Evolutionary conservation across 2,797 vertebrate genomes (phyloP).

Genomic region (Falco biarmicus): DNA sequence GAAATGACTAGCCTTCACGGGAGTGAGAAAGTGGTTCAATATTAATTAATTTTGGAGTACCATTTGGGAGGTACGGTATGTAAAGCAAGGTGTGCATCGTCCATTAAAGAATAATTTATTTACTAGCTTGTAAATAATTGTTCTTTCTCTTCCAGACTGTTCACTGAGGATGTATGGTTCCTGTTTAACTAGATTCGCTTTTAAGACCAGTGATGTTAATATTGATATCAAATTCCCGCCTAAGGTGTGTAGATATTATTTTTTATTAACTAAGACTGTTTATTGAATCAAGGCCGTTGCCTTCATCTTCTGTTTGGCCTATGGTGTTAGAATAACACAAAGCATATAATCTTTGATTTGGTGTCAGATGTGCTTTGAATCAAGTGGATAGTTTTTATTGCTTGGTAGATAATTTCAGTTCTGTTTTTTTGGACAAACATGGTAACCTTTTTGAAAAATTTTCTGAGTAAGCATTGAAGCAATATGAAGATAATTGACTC

Average conservation of each 20-base stretch:
- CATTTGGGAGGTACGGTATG: background rate
- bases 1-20: background rate
- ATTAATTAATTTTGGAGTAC: background rate
- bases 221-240: constrained; percentile 92
- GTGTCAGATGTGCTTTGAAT: background rate
- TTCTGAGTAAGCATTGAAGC: background rate
- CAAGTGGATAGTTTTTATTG: background rate
- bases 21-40: background rate
- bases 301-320: background rate
- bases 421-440: background rate
- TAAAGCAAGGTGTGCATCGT: background rate
- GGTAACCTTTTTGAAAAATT: background rate
- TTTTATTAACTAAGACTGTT: background rate
- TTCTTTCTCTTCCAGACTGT: constrained; percentile 85
- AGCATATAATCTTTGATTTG: background rate
- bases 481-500: background rate
- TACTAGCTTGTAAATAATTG: background rate
- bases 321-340: background rate
- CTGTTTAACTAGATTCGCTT: constrained; percentile 93
- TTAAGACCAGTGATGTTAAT: constrained; percentile 95
- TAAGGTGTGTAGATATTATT: constrained; percentile 80
- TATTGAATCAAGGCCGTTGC: background rate
- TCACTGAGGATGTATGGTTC: constrained; percentile 94
- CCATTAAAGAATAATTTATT: background rate
- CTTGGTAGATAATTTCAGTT: background rate